Base-by-base conservation (phyloP, 2,888 invertebrate genomes). In the Cataglyphis rosenhaueri region DNA sequence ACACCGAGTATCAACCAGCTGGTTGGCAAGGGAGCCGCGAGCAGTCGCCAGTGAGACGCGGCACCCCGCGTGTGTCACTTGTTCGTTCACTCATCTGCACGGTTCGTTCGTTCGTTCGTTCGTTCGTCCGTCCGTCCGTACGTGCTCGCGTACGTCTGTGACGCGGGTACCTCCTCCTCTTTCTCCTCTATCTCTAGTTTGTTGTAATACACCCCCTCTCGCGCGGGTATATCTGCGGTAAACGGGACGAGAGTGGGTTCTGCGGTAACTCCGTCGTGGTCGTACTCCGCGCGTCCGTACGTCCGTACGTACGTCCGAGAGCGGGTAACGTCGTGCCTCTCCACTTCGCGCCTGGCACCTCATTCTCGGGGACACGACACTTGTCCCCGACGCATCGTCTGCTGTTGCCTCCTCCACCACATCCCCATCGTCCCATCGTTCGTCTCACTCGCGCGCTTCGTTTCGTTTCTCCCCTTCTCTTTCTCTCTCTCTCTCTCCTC, bases 21-120 rank as follows among this genome's bases (percentile, higher is more conserved):
- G 93, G 92, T 92, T 92, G 92, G 92, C 92, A 92, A 92, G 91
- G 92, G 90, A 92, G 91, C 89, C 89, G 91, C 90, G 90, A 92
- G 90, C 92, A 93, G 92, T 94, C 92, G 93, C 90, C 92, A 94
- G 94, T 94, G 93, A 93, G 94, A 94, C 94, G 93, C 94, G 94
- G 92, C 91, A 92, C 89, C 91, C 91, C 92, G 93, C 88, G 91
- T 90, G 91, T 90, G 89, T 89, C 86, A 88, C 85, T 87, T 87
- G 88, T 90, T 87, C 88, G 86, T 87, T 86, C 87, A 90, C 86
- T 83, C 87, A 85, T 85, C 84, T 85, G 89, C 84, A 76, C 86
- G 87, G 84, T 88, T 81, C 86, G 81, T 88, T 71, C 82, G 83
- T 68, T 76, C 64, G 65, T 18, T 25, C 79, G 59, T 78, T 82